Evolutionary conservation across 2,797 vertebrate species (phyloP), one percentile per base, ranked within the genome.

Genomic region (Channallabes apus): DNA sequence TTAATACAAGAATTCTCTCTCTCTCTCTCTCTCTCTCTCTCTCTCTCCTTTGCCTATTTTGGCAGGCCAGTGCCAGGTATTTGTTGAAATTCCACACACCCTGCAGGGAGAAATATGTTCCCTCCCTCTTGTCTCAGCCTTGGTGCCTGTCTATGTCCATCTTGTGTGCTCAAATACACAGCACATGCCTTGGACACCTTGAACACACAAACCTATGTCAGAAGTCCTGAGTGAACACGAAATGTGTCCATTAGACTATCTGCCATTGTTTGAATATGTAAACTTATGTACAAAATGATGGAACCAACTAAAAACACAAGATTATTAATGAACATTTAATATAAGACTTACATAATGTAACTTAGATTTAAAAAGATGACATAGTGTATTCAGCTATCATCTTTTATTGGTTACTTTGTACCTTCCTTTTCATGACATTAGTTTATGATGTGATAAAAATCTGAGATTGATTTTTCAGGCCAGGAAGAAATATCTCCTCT

Each of bases 11-110:
- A 3, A 35, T 22, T 59, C 58, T 64, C 29, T 71, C 68, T 65
- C 29, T 68, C 68, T 80, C 38, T 67, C 15, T 65, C 24, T 29
- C 27, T 85, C 46, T 88, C 82, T 84, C 59, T 82, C 59, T 82
- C 82, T 88, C 64, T 87, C 88, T 87, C 86, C 75, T 71, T 87
- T 89, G 85, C 88, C 92, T 91, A 91, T 93, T 95, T 95, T 95
- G 94, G 93, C 95, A 94, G 93, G 91, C 91, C 90, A 86, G 91
- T 95, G 95, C 92, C 95, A 96, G 95, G 95, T 96, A 95, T 96
- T 95, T 96, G 94, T 95, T 92, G 91, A 95, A 95, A 96, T 96
- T 96, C 95, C 95, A 95, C 95, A 94, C 95, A 93, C 95, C 95
- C 95, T 90, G 90, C 91, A 84, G 95, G 93, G 95, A 95, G 93